phyloP scores from a whole-genome alignment of 1,140 invertebrate species.

The Planococcus citri region DNA sequence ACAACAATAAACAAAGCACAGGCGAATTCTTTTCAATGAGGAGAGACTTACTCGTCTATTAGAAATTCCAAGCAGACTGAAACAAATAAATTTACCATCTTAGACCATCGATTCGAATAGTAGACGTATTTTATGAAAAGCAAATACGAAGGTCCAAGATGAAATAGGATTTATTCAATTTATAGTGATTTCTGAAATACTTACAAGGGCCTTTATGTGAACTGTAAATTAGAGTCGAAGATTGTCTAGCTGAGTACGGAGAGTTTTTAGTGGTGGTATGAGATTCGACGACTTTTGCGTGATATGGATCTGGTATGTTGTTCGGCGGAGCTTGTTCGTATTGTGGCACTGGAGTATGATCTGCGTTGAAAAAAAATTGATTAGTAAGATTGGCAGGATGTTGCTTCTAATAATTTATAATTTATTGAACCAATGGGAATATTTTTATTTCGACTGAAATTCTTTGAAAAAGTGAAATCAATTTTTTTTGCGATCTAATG shows the following conservation, averaged over 20 bases:
- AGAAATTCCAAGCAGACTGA: neutral
- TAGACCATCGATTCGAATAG: neutral
- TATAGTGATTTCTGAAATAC: too few species aligned
- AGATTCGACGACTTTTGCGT: slow-evolving; percentile 20
- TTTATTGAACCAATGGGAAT: too few species aligned
- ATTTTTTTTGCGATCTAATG: too few species aligned
- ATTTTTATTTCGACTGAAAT: too few species aligned
- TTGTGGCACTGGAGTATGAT: slow-evolving; percentile 14
- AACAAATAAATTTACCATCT: neutral
- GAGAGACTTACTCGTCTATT: neutral
- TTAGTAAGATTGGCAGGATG: too few species aligned
- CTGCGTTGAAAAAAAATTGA: too few species aligned
- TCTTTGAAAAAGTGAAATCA: too few species aligned
- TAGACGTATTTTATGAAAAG: too few species aligned
- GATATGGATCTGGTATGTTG: neutral
- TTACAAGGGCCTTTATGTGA: slow-evolving; percentile 44
- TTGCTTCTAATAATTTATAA: too few species aligned
- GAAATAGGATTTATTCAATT: too few species aligned
- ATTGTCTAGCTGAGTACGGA: slow-evolving; percentile 60
- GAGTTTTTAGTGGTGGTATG: slow-evolving; percentile 33
- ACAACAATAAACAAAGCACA: neutral
- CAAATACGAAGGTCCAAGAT: too few species aligned
- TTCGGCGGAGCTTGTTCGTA: neutral
- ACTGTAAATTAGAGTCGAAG: slow-evolving; percentile 71
- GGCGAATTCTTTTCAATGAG: neutral